A percentile compares a stretch with the other conserved stretches of the same genome.
phyloP scores from a whole-genome alignment of 2,888 invertebrate species.

The Caenorhabditis sp. region DNA sequence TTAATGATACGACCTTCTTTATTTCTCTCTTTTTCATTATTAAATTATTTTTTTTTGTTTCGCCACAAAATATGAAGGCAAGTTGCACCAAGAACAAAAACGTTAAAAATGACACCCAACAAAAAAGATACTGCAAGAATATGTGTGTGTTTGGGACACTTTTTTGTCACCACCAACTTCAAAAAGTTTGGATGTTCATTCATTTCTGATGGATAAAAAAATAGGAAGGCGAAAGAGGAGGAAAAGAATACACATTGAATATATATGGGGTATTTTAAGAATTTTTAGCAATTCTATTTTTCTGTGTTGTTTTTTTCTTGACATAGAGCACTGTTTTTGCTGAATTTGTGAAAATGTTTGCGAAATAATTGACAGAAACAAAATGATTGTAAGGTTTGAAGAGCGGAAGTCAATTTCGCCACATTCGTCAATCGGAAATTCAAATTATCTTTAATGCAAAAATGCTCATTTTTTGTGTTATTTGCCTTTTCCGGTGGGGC shows the following conservation, averaged over 20 bases:
- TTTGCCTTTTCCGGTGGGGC: too few relatives aligned
- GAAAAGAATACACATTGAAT: slow-evolving; percentile 1
- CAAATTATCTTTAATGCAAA: too few relatives aligned
- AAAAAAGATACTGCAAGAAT: slow-evolving; percentile 6
- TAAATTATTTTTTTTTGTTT: not conserved
- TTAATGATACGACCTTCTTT: slow-evolving; percentile 1
- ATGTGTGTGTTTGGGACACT: slow-evolving; percentile 24
- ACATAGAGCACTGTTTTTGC: not conserved
- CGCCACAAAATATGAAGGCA: not conserved
- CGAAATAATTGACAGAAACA: too few relatives aligned
- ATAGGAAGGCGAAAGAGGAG: slow-evolving; percentile 1
- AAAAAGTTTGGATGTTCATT: slow-evolving; percentile 33
- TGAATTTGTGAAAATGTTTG: too few relatives aligned
- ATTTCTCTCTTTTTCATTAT: not conserved
- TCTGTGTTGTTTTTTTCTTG: not conserved
- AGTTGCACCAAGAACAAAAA: slow-evolving; percentile 3
- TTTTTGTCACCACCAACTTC: slow-evolving; percentile 14
- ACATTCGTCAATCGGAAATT: too few relatives aligned
- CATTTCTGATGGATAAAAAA: slow-evolving; percentile 32
- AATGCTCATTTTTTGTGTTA: too few relatives aligned
- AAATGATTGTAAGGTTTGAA: too few relatives aligned
- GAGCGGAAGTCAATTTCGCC: too few relatives aligned
- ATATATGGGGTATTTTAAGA: not conserved
- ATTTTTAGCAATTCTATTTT: not conserved
- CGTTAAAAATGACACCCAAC: not conserved